These are phyloP conservation scores for Branchipolynoe longqiensis DNA, from an alignment of 2,888 invertebrate genomes.

Conservation along the genomic window DNA sequence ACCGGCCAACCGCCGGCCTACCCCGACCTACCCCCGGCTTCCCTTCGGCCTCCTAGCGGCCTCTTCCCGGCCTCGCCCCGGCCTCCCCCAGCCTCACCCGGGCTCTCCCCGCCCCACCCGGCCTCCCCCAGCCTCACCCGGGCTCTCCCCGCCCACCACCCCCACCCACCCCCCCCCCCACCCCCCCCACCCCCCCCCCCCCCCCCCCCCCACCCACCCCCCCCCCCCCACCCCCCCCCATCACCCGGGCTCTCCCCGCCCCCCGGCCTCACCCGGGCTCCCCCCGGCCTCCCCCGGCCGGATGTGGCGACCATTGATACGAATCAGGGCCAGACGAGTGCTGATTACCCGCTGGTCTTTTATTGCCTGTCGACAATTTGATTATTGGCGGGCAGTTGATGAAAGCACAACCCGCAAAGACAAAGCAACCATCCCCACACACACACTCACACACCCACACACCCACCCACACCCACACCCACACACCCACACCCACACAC, in stretches of 20 bases:
- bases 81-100: neutral
- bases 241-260: too few relatives aligned
- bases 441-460: neutral
- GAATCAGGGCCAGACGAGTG: constrained; percentile 26
- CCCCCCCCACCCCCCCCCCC: neutral
- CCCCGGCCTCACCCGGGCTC: too few relatives aligned
- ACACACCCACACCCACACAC: neutral
- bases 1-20: neutral
- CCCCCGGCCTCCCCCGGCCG: neutral
- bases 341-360: constrained; percentile 55
- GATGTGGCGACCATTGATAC: constrained; percentile 30
- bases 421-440: neutral
- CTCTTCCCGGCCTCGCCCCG: neutral
- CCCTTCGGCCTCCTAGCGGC: neutral
- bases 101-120: neutral
- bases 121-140: neutral
- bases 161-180: neutral
- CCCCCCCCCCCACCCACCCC: neutral
- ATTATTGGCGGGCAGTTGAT: constrained; percentile 21
- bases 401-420: constrained; percentile 18
- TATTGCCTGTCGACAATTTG: constrained; percentile 56
- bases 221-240: neutral
- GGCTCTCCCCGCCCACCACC: neutral
- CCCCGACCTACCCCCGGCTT: neutral
- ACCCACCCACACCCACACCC: too few relatives aligned